phyloP scores from a whole-genome alignment of 2,797 vertebrate species.

The Eulemur albifrons region DNA sequence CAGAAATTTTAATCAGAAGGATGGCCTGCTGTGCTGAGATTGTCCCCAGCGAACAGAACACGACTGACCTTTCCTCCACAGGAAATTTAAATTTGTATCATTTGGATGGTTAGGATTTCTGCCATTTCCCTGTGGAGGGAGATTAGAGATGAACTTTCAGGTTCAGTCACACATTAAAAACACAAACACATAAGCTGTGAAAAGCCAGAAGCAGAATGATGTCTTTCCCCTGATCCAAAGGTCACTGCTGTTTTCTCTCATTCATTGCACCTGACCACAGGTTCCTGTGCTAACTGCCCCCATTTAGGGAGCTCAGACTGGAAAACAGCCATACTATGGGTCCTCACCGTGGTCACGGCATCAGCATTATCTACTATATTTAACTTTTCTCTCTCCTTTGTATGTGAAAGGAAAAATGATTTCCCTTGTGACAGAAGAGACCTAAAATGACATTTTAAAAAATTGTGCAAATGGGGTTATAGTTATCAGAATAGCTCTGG shows the following conservation, averaged over 20 bases:
- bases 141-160: conserved; percentile 68
- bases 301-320: neutral
- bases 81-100: conserved; percentile 72
- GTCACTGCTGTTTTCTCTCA: neutral
- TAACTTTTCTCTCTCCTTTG: conserved; percentile 12
- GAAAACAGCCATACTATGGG: neutral
- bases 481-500: conserved; percentile 43
- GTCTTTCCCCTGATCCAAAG: neutral
- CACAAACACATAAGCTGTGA: conserved; percentile 40
- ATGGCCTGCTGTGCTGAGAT: conserved; percentile 43
- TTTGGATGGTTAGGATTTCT: conserved; percentile 61
- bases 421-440: neutral
- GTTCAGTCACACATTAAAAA: conserved; percentile 51
- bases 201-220: conserved; percentile 48
- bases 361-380: conserved; percentile 28
- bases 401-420: conserved; percentile 28
- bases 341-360: neutral
- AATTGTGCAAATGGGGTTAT: conserved; percentile 24
- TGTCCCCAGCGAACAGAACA: conserved; percentile 13
- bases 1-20: conserved; percentile 62
- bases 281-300: neutral
- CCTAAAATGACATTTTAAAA: conserved; percentile 18
- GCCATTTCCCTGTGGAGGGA: conserved; percentile 34
- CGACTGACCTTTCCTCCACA: conserved; percentile 64
- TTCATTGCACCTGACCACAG: neutral